Evolutionary conservation across 37 sponge, comb jelly and placozoan species (phyloP), one percentile per base, ranked within the genome.

Genomic region (Cliona cf. orientalis): DNA sequence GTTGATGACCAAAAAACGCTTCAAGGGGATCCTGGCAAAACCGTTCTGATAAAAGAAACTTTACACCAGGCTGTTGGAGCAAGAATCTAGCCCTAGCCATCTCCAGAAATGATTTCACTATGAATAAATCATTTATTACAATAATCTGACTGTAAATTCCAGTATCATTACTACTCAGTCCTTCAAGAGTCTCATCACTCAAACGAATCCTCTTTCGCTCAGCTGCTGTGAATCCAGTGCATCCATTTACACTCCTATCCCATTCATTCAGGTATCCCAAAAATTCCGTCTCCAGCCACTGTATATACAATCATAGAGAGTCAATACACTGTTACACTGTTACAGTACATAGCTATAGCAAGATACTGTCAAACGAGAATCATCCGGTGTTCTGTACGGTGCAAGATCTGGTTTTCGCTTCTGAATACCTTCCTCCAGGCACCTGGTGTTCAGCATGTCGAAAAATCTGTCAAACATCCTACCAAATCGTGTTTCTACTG

Each of bases 261-360:
- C 64, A 62, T 62, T n/a, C 26, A 62, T 62, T 28, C 26, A 62
- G 23, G 64, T 62, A 62, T 6, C 25, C 64, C 22, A 62, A 28
- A 62, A 62, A 62, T 25, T 62, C 64, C 12, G 7, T n/a, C 26
- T 62, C 64, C 19, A 62, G 64, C 64, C 64, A 62, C 64, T 62
- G 64, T 23, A 62, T 62, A 23, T 62, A 62, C 7, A 7, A 62
- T 25, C n/a, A n/a, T n/a, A n/a, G n/a, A n/a, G n/a, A n/a, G n/a
- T n/a, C n/a, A n/a, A n/a, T n/a, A n/a, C n/a, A n/a, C 6, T 25
- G 26, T 62, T 62, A 62, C 19, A 25, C 6, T 6, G 6, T 25
- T 7, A 25, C 6, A 7, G 6, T 7, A 25, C 64, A 62, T 6
- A 25, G 7, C 22, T 62, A 23, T 23, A 25, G 26, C 23, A 49